Percentiles rank a stretch among this genome's conserved stretches.
These are phyloP conservation scores for Polymixis lichenea DNA, from an alignment of 2,888 invertebrate genomes.

Conservation along the genomic window DNA sequence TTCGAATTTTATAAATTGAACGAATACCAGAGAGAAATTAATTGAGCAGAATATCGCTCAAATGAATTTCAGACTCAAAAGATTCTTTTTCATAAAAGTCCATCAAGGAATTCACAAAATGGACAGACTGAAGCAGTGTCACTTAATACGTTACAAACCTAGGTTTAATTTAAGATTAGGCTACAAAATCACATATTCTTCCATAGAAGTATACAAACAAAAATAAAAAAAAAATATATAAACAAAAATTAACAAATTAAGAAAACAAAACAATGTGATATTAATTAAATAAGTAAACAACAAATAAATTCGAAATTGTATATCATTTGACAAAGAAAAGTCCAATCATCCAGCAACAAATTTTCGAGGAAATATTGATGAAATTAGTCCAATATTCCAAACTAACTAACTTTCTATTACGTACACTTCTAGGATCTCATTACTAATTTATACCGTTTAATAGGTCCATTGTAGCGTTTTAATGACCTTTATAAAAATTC, in stretches of 20 bases:
- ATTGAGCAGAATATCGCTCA: background rate
- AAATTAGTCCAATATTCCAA: slow-evolving; percentile 47
- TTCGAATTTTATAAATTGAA: background rate
- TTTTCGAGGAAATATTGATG: slow-evolving; percentile 40
- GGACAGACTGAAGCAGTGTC: too few relatives aligned
- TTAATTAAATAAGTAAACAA: slow-evolving; percentile 17
- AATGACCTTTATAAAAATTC: slow-evolving; percentile 38
- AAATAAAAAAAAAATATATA: too few relatives aligned
- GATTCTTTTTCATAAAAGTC: background rate
- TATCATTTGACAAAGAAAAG: slow-evolving; percentile 37
- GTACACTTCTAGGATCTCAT: slow-evolving; percentile 42
- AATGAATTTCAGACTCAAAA: background rate
- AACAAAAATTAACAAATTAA: background rate
- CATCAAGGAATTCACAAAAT: background rate
- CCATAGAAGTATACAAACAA: slow-evolving; percentile 40
- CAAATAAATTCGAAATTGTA: slow-evolving; percentile 25
- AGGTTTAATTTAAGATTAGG: slow-evolving; percentile 49
- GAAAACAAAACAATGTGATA: background rate
- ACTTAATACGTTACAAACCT: slow-evolving; percentile 3
- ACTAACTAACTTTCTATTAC: slow-evolving; percentile 46
- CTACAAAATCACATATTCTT: slow-evolving; percentile 68
- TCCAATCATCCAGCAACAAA: slow-evolving; percentile 32
- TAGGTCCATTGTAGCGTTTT: slow-evolving; percentile 26
- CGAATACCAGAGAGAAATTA: background rate
- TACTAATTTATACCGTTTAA: slow-evolving; percentile 38